Base-by-base conservation (phyloP, 2,113 vertebrate genomes). In the Menura novaehollandiae region DNA sequence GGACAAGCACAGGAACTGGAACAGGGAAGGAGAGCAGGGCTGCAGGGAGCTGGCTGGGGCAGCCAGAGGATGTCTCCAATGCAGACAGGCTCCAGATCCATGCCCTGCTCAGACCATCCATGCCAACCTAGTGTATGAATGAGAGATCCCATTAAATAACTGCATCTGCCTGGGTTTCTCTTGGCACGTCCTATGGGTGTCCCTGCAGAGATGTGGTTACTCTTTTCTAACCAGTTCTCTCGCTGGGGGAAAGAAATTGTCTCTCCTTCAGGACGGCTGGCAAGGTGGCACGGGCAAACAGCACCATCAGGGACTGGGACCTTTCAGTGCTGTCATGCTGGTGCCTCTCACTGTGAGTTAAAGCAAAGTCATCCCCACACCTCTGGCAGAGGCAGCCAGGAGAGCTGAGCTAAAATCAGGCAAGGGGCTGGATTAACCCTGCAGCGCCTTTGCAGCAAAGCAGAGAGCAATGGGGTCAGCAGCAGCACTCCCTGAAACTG, bases 381-480 rank as follows among this genome's bases (percentile, higher is more conserved):
- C 27, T 44, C n/a, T 11, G 33, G 16, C 7, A 9, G 51, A 62
- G 37, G 39, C 28, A 74, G 59, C 19, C 77, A 71, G 26, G 26
- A 93, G 60, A 84, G 43, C 63, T 28, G n/a, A 87, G 26, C 47
- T 23, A 67, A 74, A 67, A 28, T 6, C 43, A 85, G 30, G 47
- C 1, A 6, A 75, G 43, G 52, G 52, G 71, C 77, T 58, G 51
- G 35, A 46, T 62, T 60, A 72, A 80, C 52, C 47, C 41, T 80
- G 52, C 67, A 88, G 35, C 18, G 22, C 33, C 8, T 88, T 92
- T 39, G 2, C 1, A 68, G 11, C 0, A 0, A 76, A 73, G 46
- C 0, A 0, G 43, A 81, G 56, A 41, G 32, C 0, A 2, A 41
- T 21, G 23, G 26, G 24, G 14, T 56, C 69, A 51, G 52, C 58